phyloP scores from a whole-genome alignment of 2,113 vertebrate species.

The Neolamprologus brichardi region DNA sequence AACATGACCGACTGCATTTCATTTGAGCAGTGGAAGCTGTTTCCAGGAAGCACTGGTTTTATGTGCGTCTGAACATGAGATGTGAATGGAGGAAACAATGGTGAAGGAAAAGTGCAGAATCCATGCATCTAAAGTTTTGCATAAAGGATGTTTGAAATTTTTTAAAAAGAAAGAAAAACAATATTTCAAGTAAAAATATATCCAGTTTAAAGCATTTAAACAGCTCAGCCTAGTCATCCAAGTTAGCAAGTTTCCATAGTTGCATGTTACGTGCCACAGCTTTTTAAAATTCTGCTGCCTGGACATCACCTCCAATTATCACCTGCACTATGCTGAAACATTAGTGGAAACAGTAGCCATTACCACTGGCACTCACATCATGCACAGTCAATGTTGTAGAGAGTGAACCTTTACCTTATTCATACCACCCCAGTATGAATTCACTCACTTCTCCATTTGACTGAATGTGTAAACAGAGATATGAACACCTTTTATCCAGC shows the following conservation, averaged over 20 bases:
- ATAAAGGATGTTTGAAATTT: neutral
- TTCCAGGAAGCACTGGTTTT: neutral
- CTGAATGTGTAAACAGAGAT: neutral
- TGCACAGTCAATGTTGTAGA: neutral
- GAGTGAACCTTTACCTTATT: neutral
- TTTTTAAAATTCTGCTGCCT: neutral
- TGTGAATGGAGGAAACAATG: neutral
- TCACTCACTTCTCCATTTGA: neutral
- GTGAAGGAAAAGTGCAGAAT: neutral
- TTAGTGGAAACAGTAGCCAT: neutral
- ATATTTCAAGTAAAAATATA: neutral
- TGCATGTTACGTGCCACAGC: neutral
- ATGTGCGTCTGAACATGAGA: neutral
- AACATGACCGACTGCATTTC: constrained; percentile 14
- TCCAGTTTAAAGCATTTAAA: neutral
- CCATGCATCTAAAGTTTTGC: neutral
- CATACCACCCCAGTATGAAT: neutral
- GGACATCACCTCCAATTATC: neutral
- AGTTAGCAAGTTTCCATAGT: neutral
- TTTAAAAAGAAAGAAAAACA: neutral
- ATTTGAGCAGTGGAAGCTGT: neutral
- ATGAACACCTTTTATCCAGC: neutral
- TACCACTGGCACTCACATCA: neutral
- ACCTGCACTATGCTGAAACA: neutral
- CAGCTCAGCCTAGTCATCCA: neutral